Conservation (phyloP, 2,113 vertebrate genomes). For the Pyrgilauda ruficollis region DNA sequence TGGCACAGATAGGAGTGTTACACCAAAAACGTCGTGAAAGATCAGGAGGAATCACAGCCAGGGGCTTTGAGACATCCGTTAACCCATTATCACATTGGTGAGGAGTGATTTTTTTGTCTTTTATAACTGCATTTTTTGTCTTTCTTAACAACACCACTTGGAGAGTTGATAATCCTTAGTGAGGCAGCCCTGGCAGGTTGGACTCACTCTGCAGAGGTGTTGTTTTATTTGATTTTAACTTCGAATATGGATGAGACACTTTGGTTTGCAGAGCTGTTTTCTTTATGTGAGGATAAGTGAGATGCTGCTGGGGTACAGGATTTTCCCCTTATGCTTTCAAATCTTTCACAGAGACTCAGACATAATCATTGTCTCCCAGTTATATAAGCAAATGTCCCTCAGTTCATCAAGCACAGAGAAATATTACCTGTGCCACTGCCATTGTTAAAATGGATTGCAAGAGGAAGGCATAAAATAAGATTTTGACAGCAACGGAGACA, state of each 20-base stretch:
- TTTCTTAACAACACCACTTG: not conserved
- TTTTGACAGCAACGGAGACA: not conserved
- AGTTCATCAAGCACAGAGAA: not conserved
- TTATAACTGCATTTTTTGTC: not conserved
- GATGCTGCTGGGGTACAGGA: not conserved
- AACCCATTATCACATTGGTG: not conserved
- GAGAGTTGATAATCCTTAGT: not conserved
- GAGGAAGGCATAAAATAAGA: not conserved
- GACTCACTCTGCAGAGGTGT: not conserved
- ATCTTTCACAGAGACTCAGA: not conserved
- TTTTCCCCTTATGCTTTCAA: not conserved
- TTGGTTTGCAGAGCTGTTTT: not conserved
- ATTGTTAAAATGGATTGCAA: not conserved
- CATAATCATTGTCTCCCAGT: not conserved
- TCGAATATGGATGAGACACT: not conserved
- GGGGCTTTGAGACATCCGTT: not conserved
- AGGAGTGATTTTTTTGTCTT: too few relatives aligned
- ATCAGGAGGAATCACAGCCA: not conserved
- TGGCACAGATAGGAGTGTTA: not conserved
- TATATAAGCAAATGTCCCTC: not conserved
- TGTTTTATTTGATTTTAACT: not conserved
- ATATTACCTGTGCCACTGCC: not conserved
- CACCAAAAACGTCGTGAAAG: not conserved
- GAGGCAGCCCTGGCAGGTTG: not conserved
- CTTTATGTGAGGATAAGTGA: not conserved